phyloP scores from a whole-genome alignment of 2,113 vertebrate genomes.

The Eidolon helvum region DNA sequence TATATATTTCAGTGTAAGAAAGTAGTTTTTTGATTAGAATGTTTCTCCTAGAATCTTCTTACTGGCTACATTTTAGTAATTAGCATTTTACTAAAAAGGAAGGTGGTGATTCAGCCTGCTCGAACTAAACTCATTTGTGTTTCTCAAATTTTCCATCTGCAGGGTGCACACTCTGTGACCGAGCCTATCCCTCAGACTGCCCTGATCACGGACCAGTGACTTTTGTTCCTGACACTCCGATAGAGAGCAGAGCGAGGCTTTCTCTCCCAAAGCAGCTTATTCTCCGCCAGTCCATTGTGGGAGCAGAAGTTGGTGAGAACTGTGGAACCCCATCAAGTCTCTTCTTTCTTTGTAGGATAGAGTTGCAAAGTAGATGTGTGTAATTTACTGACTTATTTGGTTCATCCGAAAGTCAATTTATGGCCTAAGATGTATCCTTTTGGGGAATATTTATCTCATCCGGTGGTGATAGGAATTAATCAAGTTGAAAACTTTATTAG shows the following conservation, averaged over 20 bases:
- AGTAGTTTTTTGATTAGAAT: not conserved
- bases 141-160: not conserved
- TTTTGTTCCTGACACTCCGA: slow-evolving; percentile 94
- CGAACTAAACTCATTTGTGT: not conserved
- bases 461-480: not conserved
- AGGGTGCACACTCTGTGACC: slow-evolving; percentile 99
- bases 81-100: not conserved
- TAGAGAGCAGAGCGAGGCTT: slow-evolving; percentile 95
- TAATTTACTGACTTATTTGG: not conserved
- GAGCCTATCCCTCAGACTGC: slow-evolving; percentile 96
- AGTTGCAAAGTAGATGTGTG: not conserved
- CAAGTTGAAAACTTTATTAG: not conserved
- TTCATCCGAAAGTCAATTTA: not conserved
- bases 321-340: not conserved
- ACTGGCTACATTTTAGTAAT: not conserved
- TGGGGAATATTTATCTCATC: not conserved
- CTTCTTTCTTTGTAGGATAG: not conserved
- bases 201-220: slow-evolving; percentile 97
- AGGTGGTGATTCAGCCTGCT: not conserved
- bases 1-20: not conserved
- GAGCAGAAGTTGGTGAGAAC: slow-evolving; percentile 91
- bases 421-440: not conserved
- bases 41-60: not conserved
- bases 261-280: slow-evolving; percentile 95
- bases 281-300: slow-evolving; percentile 92